These are phyloP conservation scores for Paracanthobrama guichenoti DNA, from an alignment of 2,113 vertebrate species.

Conservation along the genomic window DNA sequence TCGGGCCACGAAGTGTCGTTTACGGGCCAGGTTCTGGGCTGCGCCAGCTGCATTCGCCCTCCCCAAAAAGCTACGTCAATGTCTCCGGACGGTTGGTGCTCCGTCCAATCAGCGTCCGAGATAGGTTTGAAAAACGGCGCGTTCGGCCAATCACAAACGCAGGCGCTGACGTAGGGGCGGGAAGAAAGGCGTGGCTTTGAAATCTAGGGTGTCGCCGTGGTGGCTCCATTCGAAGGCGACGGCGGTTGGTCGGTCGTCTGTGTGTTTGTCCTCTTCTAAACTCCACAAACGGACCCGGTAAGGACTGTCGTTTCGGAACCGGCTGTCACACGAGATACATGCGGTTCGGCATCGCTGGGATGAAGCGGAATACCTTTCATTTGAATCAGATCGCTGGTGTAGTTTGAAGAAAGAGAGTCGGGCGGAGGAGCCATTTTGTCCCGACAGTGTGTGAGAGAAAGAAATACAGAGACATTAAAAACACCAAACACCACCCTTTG, in stretches of 20 bases:
- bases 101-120: slow-evolving; percentile 60
- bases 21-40: slow-evolving; percentile 8
- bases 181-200: slow-evolving; percentile 59
- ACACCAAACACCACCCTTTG: not conserved
- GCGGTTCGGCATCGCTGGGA: slow-evolving; percentile 65
- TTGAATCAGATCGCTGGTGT: slow-evolving; percentile 74
- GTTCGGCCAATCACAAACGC: slow-evolving; percentile 53
- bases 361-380: slow-evolving; percentile 74
- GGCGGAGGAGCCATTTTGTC: slow-evolving; percentile 83
- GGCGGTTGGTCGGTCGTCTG: slow-evolving; percentile 80
- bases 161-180: slow-evolving; percentile 61
- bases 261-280: slow-evolving; percentile 58
- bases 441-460: slow-evolving; percentile 78
- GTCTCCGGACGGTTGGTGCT: not conserved
- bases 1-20: slow-evolving; percentile 3
- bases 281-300: slow-evolving; percentile 13
- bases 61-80: slow-evolving; percentile 52
- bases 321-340: not conserved
- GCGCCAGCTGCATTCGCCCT: slow-evolving; percentile 32
- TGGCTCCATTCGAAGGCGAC: slow-evolving; percentile 81
- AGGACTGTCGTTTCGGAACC: not conserved
- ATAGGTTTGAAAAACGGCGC: not conserved
- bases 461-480: slow-evolving; percentile 63
- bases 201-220: slow-evolving; percentile 76
- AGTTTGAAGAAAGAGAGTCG: slow-evolving; percentile 79